Conservation (phyloP, 1,140 invertebrate genomes). For the Macrotrachela quadricornifera region DNA sequence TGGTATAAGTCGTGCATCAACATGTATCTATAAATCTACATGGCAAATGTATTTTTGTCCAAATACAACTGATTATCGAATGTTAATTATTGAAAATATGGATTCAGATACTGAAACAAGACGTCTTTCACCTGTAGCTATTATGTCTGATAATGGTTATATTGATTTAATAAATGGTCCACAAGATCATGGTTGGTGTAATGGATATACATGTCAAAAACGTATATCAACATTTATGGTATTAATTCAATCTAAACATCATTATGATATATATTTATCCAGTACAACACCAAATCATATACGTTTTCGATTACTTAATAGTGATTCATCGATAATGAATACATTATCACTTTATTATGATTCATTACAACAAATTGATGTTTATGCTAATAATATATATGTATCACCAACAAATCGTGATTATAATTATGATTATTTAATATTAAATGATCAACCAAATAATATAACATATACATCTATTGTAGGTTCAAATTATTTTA, state of each 20-base stretch:
- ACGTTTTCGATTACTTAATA: conserved; percentile 17
- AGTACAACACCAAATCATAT: conserved; percentile 14
- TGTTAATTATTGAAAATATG: conserved; percentile 23
- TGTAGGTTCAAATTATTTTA: conserved; percentile 15
- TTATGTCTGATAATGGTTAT: conserved; percentile 15
- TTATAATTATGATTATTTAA: conserved; percentile 2
- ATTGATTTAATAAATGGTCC: conserved; percentile 30
- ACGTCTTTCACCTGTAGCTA: conserved; percentile 22
- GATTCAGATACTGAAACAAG: conserved; percentile 24
- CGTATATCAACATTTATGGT: conserved; percentile 23
- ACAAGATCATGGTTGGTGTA: conserved; percentile 27
- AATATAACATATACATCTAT: conserved; percentile 2
- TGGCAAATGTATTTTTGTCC: conserved; percentile 22
- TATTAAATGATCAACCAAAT: not conserved
- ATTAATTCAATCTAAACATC: conserved; percentile 17
- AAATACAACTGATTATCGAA: conserved; percentile 12
- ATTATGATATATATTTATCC: conserved; percentile 5
- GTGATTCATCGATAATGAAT: conserved; percentile 12
- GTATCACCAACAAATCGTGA: conserved; percentile 16
- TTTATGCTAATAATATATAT: conserved; percentile 15
- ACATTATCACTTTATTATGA: conserved; percentile 17
- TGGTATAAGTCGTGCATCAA: conserved; percentile 15
- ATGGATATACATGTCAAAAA: conserved; percentile 24
- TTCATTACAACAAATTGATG: conserved; percentile 17
- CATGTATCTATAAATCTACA: conserved; percentile 4